Base-by-base conservation (phyloP, 2,113 vertebrate species). In the Chaenocephalus aceratus region DNA sequence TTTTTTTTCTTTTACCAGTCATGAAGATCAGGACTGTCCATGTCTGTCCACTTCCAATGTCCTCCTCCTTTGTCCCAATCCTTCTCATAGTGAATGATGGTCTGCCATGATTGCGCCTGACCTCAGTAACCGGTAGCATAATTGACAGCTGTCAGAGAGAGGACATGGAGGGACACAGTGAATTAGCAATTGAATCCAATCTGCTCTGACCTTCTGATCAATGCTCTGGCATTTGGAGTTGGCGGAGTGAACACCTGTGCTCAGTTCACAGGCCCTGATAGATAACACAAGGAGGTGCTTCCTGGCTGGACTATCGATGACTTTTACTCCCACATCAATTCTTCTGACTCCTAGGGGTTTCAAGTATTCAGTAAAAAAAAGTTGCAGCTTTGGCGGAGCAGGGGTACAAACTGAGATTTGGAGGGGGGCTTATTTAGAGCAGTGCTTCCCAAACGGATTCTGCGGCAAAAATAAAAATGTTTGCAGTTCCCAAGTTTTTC, bases 181-280 rank as follows among this genome's bases (percentile, higher is more conserved):
- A 83, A 88, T 86, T 83, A 76, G 74, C 44, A 57, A 51, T 44
- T 72, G 66, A 82, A 88, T 83, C 74, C 78, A 85, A 84, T 82
- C 73, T 76, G 49, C 30, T 58, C 69, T 82, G 86, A 87, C 79
- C 75, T 66, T 77, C 69, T 80, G 69, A 91, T 91, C 88, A 84
- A 87, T 91, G 66, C 16, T 0, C 51, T 60, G 48, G 70, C 79
- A 87, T 85, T 87, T 79, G 61, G 70, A 71, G 79, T 61, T 56
- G 70, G 67, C 80, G 53, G 71, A 68, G 54, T 62, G 57, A 54
- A 72, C 79, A 77, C 57, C 67, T 72, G 68, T 13, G 45, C 79
- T 86, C 77, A 13, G 30, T 80, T 79, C 63, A 53, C 67, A 18
- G 54, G 62, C 78, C 64, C 64, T 7, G 53, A 57, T 46, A 59